A percentile compares a stretch with the other conserved stretches of the same genome.
Evolutionary conservation across 2,888 invertebrate genomes (phyloP).

Genomic region (Hypsopygia costalis): DNA sequence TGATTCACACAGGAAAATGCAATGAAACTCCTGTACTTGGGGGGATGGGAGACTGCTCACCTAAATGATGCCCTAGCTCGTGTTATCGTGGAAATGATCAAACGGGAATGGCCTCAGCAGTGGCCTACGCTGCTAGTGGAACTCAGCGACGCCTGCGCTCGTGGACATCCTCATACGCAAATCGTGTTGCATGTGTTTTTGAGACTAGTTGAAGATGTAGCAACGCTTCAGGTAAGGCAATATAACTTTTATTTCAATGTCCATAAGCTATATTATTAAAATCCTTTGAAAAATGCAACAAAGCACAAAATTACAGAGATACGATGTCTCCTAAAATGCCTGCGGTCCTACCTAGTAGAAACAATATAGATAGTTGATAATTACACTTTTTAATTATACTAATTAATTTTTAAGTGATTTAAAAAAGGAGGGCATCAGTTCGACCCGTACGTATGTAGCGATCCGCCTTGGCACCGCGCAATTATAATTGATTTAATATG

Average conservation of each 20-base stretch:
- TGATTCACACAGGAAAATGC: slow-evolving; percentile 85
- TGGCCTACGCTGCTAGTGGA: slow-evolving; percentile 94
- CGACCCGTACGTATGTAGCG: too few relatives aligned
- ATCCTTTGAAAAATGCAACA: too few relatives aligned
- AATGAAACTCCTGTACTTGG: slow-evolving; percentile 91
- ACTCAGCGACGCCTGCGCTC: slow-evolving; percentile 89
- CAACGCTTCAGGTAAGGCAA: slow-evolving; percentile 87
- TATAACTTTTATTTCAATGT: not conserved
- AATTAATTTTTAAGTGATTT: too few relatives aligned
- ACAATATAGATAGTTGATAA: too few relatives aligned
- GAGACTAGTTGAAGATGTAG: slow-evolving; percentile 95
- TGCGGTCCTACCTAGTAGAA: too few relatives aligned
- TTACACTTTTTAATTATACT: too few relatives aligned
- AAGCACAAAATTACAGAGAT: too few relatives aligned
- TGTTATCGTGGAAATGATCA: slow-evolving; percentile 98
- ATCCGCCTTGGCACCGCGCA: too few relatives aligned
- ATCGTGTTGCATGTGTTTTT: slow-evolving; percentile 93
- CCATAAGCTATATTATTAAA: too few relatives aligned
- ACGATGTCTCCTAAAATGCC: too few relatives aligned
- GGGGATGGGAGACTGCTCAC: slow-evolving; percentile 87
- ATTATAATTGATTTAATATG: too few relatives aligned
- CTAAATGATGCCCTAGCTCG: slow-evolving; percentile 92
- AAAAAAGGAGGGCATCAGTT: too few relatives aligned
- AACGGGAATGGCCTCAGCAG: slow-evolving; percentile 98
- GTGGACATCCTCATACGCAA: slow-evolving; percentile 94